These are phyloP conservation scores for Seladonia tumulorum DNA, from an alignment of 2,888 invertebrate species.

Conservation along the genomic window DNA sequence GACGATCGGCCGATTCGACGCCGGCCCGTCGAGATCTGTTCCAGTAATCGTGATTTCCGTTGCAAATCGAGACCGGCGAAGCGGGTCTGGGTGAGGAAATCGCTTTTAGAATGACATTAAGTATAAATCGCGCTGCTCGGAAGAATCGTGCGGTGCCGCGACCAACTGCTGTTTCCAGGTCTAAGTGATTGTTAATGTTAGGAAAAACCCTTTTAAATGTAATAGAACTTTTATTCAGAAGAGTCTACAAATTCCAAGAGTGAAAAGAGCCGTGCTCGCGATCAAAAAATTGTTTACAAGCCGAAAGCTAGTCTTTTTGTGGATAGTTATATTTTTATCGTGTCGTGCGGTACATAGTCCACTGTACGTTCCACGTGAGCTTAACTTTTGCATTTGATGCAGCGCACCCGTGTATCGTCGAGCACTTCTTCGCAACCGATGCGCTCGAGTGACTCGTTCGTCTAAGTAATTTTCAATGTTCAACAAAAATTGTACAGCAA, in stretches of 20 bases:
- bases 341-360: too few species aligned
- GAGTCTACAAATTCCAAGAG: too few species aligned
- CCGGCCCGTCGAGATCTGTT: not conserved
- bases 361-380: not conserved
- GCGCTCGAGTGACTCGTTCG: not conserved
- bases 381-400: not conserved
- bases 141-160: not conserved
- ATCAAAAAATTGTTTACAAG: not conserved
- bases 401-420: not conserved
- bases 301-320: not conserved
- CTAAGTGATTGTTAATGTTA: conserved; percentile 4
- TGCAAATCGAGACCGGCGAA: conserved; percentile 19
- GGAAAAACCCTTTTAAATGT: not conserved
- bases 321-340: not conserved
- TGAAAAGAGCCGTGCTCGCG: not conserved
- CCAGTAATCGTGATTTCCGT: conserved; percentile 33
- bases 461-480: not conserved
- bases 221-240: not conserved
- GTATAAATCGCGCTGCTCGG: not conserved
- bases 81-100: not conserved
- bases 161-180: not conserved
- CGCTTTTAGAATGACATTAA: not conserved
- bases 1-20: not conserved
- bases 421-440: not conserved
- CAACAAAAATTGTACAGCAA: not conserved